Evolutionary conservation across 2,888 invertebrate species (phyloP).

Genomic region (Platerodrilus igneus): DNA sequence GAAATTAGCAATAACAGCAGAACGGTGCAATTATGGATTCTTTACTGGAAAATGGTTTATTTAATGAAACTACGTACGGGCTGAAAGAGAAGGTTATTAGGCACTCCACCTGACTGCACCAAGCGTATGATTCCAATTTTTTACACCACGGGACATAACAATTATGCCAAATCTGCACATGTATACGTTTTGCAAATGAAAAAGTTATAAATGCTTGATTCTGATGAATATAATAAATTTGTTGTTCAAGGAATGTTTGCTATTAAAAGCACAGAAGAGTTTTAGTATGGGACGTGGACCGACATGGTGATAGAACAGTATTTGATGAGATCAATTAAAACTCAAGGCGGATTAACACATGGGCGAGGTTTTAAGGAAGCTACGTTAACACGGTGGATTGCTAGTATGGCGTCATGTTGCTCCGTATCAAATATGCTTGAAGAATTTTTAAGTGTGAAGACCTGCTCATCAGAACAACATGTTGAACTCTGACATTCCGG

Average conservation of each 20-base stretch:
- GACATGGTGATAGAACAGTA: conserved; percentile 12
- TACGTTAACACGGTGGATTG: conserved; percentile 4
- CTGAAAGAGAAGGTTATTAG: conserved; percentile 3
- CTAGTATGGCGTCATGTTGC: conserved; percentile 4
- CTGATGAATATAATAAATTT: conserved; percentile 7
- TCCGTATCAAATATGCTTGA: conserved; percentile 2
- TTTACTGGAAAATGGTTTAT: too few species aligned
- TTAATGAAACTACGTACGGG: too few species aligned
- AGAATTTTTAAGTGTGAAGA: conserved; percentile 1
- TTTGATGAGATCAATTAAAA: conserved; percentile 8
- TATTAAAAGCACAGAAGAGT: conserved; percentile 2
- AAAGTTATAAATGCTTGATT: conserved; percentile 1
- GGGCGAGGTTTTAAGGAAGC: conserved; percentile 5
- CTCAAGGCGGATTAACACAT: conserved; percentile 4
- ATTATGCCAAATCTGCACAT: conserved; percentile 8
- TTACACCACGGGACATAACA: conserved; percentile 5
- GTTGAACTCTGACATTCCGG: conserved; percentile 1
- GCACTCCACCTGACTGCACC: conserved; percentile 4
- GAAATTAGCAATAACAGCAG: too few species aligned
- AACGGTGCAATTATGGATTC: too few species aligned
- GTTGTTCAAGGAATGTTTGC: conserved; percentile 6
- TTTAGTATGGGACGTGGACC: conserved; percentile 10
- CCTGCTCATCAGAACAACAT: conserved; percentile 1
- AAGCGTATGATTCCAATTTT: conserved; percentile 9
- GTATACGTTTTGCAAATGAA: conserved; percentile 6